Evolutionary conservation across 2,888 invertebrate species (phyloP).

Genomic region (Phengaris arion): DNA sequence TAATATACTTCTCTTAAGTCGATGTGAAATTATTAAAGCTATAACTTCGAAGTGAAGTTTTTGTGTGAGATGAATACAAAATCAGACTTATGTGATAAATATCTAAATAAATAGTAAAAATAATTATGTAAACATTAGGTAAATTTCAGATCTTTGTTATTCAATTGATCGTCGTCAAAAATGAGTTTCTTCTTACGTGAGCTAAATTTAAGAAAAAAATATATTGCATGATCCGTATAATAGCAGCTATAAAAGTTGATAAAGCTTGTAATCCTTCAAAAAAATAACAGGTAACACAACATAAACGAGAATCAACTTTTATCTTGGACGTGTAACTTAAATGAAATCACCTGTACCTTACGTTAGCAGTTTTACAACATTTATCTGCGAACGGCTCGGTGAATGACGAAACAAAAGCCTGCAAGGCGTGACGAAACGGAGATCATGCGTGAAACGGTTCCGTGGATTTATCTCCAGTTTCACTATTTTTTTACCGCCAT

Average conservation of each 20-base stretch:
- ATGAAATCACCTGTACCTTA: slow-evolving; percentile 17
- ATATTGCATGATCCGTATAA: not conserved
- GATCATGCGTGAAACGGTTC: slow-evolving; percentile 62
- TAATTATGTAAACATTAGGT: too few relatives aligned
- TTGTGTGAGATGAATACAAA: not conserved
- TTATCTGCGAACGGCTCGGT: slow-evolving; percentile 40
- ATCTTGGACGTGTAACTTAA: not conserved
- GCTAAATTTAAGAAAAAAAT: too few relatives aligned
- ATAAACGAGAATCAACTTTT: not conserved
- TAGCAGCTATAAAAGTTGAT: not conserved
- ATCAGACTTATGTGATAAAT: too few relatives aligned
- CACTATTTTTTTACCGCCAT: slow-evolving; percentile 23
- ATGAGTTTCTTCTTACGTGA: too few relatives aligned
- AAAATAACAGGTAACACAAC: not conserved
- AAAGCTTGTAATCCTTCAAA: not conserved
- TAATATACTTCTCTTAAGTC: slow-evolving; percentile 9
- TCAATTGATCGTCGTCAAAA: too few relatives aligned
- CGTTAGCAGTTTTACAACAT: slow-evolving; percentile 28
- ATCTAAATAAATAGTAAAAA: too few relatives aligned
- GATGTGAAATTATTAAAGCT: slow-evolving; percentile 1
- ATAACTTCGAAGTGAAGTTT: not conserved
- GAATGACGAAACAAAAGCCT: slow-evolving; percentile 58
- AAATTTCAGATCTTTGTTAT: too few relatives aligned
- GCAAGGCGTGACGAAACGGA: slow-evolving; percentile 55
- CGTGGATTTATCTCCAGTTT: slow-evolving; percentile 43